Percentiles rank a stretch among this genome's conserved stretches.
Evolutionary conservation across 2,888 invertebrate species (phyloP).

Genomic region (Melipona bicolor): DNA sequence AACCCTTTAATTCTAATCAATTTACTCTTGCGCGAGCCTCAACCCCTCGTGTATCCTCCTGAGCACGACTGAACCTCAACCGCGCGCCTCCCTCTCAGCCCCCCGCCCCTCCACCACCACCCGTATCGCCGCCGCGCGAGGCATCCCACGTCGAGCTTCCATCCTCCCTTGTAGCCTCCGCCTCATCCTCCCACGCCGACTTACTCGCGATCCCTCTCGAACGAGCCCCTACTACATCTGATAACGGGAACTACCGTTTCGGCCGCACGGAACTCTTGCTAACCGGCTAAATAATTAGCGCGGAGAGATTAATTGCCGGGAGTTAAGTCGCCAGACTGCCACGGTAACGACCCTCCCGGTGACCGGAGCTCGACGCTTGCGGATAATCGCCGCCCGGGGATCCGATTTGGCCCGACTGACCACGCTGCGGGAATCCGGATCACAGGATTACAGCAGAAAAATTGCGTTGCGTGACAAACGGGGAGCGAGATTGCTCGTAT

Average conservation of each 20-base stretch:
- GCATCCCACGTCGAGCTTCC: not conserved
- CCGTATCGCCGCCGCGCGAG: constrained; percentile 6
- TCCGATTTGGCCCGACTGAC: constrained; percentile 13
- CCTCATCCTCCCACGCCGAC: not conserved
- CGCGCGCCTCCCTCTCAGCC: constrained; percentile 35
- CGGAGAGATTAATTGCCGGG: constrained; percentile 79
- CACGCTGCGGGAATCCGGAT: constrained; percentile 10
- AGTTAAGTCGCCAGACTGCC: constrained; percentile 70
- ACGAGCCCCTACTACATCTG: constrained; percentile 68
- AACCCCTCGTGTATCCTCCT: constrained; percentile 70
- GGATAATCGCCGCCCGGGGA: not conserved
- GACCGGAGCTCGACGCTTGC: constrained; percentile 27
- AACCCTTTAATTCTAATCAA: constrained; percentile 83
- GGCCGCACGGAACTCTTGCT: constrained; percentile 68
- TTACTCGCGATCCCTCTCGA: constrained; percentile 47
- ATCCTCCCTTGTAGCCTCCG: constrained; percentile 10
- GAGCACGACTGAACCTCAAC: constrained; percentile 66
- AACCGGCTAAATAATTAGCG: constrained; percentile 82
- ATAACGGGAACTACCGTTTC: constrained; percentile 69
- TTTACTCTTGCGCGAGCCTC: constrained; percentile 80
- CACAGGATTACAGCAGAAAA: not conserved
- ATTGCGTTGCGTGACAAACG: not conserved
- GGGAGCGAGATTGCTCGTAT: not conserved
- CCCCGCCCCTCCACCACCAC: constrained; percentile 8
- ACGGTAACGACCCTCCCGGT: constrained; percentile 60